phyloP scores from a whole-genome alignment of 1,140 invertebrate genomes.

The Pseudoatta argentina region DNA sequence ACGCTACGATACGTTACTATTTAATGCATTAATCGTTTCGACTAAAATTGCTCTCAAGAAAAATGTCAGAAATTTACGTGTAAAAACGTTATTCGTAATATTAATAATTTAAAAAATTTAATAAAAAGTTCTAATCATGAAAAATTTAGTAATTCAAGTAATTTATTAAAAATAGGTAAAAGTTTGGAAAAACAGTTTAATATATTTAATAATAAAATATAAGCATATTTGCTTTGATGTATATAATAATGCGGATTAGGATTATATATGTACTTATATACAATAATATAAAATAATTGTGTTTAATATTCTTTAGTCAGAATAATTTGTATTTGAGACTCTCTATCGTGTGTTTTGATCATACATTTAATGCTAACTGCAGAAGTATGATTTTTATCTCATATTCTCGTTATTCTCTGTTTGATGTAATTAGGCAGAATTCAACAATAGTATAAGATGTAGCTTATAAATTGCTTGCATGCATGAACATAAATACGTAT shows the following conservation, averaged over 20 bases:
- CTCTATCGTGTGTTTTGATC: background rate
- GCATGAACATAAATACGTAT: background rate
- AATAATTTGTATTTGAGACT: background rate
- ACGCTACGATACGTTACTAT: constrained; percentile 13
- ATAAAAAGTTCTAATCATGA: background rate
- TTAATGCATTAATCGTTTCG: background rate
- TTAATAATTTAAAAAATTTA: background rate
- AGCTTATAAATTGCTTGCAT: background rate
- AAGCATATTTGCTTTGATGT: background rate
- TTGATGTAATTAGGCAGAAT: constrained; percentile 7
- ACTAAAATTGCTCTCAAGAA: background rate
- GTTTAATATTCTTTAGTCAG: background rate
- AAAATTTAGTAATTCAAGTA: background rate
- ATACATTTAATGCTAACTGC: background rate
- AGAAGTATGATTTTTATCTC: background rate
- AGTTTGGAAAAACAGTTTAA: background rate
- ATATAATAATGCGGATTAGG: background rate
- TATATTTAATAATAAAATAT: background rate
- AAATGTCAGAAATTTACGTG: background rate
- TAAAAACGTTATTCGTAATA: background rate
- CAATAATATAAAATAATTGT: background rate
- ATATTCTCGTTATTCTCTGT: background rate
- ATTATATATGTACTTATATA: background rate
- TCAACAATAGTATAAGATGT: background rate
- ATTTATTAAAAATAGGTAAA: constrained; percentile 3